Evolutionary conservation across 2,113 vertebrate genomes (phyloP).

Genomic region (Rana temporaria): DNA sequence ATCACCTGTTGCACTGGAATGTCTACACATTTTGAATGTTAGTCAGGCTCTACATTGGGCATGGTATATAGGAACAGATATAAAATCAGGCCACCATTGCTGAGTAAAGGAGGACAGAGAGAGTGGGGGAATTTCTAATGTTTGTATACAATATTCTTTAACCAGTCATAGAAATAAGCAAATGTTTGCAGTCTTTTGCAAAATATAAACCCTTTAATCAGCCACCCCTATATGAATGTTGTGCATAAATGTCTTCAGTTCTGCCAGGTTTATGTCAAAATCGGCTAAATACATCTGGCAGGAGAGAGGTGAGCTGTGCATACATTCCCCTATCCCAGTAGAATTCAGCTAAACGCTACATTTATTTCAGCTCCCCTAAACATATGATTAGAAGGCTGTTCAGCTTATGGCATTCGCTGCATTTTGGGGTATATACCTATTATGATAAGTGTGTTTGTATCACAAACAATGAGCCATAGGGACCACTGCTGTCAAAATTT

Average conservation of each 20-base stretch:
- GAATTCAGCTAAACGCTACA: background rate
- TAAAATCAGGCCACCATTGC: no score
- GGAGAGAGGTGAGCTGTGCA: background rate
- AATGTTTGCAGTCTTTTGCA: no score
- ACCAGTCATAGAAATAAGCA: no score
- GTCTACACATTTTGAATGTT: no score
- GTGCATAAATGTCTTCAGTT: background rate
- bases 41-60: no score
- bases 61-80: no score
- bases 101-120: no score
- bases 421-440: background rate
- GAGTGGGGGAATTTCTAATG: no score
- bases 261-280: background rate
- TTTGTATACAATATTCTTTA: no score
- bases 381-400: background rate
- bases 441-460: background rate
- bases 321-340: background rate
- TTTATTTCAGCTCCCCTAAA: background rate
- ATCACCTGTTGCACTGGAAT: no score
- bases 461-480: background rate
- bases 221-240: no score
- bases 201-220: no score
- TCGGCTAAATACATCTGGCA: background rate
- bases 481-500: conserved; percentile 8
- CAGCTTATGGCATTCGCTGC: background rate